Base-by-base conservation (phyloP, 2,888 invertebrate species). In the Limnephilus auricula region DNA sequence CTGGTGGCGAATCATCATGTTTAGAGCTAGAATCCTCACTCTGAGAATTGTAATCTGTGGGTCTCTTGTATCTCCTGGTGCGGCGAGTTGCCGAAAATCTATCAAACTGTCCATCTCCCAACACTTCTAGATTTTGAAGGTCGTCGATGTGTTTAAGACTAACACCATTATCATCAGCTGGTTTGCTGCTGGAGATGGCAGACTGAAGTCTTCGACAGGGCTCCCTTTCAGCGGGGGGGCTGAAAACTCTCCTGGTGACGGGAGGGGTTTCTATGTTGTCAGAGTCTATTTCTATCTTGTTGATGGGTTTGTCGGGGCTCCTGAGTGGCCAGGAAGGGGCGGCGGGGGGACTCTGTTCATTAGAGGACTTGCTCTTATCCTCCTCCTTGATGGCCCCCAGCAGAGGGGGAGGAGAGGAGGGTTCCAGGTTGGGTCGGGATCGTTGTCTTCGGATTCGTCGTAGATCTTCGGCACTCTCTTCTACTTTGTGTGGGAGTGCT, bases 231-330 rank as follows among this genome's bases (percentile, higher is more conserved):
- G 96, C 96, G 2, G 97, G 96, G 2, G 97, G 96, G 91, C 96
- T 97, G 94, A 97, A 97, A 45, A 97, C 95, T 93, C 97, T 97
- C 91, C 98, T 96, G 31, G 97, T 97, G 0, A 97, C 98, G 9
- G 98, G 98, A 32, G 98, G 98, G 2, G 98, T 98, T 95, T 98
- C 98, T 65, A 98, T 98, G 94, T 98, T 98, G 93, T 98, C 98
- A 3, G 98, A 98, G 94, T 98, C 98, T 80, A 98, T 98, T 94
- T 98, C 98, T 18, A 97, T 97, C 82, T 92, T 91, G 80, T 91
- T 90, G 10, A 79, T 83, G 18, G 91, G 94, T 97, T 97, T 93
- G 98, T 97, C 31, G 96, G 94, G 85, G 40, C 30, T 30, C 13
- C n/a, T 34, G 32, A 82, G 89, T 31, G 86, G 45, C 86, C 50